phyloP scores from a whole-genome alignment of 2,113 vertebrate genomes.

The Poicephalus gulielmi region DNA sequence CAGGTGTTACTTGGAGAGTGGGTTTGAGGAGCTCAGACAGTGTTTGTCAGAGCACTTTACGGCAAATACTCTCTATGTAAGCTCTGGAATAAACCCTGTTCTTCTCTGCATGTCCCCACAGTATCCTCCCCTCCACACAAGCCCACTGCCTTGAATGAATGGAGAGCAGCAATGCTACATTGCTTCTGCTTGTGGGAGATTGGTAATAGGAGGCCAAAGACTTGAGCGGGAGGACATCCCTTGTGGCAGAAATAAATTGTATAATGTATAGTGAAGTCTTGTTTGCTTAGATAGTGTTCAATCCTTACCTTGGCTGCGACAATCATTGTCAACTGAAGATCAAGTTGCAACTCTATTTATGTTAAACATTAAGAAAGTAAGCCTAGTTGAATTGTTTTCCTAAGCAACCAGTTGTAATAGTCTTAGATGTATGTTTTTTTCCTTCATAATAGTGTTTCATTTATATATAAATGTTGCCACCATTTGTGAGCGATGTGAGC shows the following conservation, averaged over 20 bases:
- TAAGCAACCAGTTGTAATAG: constrained; percentile 62
- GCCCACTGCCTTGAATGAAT: constrained; percentile 41
- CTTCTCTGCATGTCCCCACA: neutral
- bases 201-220: constrained; percentile 79
- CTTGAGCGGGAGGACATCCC: constrained; percentile 61
- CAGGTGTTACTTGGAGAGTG: neutral
- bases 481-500: constrained; percentile 37
- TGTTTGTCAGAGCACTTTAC: neutral
- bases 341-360: constrained; percentile 79
- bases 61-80: neutral
- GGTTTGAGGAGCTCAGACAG: neutral
- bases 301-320: constrained; percentile 75
- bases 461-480: constrained; percentile 58
- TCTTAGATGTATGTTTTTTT: constrained; percentile 60
- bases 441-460: constrained; percentile 32
- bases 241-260: constrained; percentile 63
- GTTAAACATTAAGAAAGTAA: constrained; percentile 72
- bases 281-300: constrained; percentile 69
- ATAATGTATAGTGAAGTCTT: constrained; percentile 65
- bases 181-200: constrained; percentile 48
- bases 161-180: constrained; percentile 10
- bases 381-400: constrained; percentile 64
- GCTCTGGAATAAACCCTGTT: neutral
- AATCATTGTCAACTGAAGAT: constrained; percentile 81
- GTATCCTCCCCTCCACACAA: neutral